Evolutionary conservation across 1,140 invertebrate genomes (phyloP), one percentile per base, ranked within the genome.

Genomic region (Nasonia longicornis): DNA sequence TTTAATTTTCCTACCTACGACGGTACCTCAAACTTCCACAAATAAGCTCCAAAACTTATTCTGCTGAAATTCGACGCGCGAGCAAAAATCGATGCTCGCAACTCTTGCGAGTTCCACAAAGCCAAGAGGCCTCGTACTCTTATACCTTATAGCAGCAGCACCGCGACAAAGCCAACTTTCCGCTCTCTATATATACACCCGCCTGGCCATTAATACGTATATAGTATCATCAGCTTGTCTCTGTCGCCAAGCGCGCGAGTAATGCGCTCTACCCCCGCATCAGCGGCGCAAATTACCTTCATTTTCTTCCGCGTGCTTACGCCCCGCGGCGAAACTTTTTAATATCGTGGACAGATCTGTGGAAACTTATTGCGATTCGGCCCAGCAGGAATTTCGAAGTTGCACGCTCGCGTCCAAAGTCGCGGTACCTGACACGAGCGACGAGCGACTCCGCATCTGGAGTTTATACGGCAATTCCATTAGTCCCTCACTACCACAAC

Each of bases 381-480:
- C n/a, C 20, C 22, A 48, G 12, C 22, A 48, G n/a, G 26, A 31
- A 79, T 73, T 79, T 48, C 38, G 2, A 74, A 80, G 78, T 80
- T 48, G 31, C 31, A 35, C 64, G 52, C 20, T 35, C n/a, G 71
- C 69, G 52, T 16, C 26, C n/a, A 29, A 42, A 48, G 42, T 52
- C 35, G 26, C 35, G 26, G 14, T 58, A 38, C 70, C 52, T 38
- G 35, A 64, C 70, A 31, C 71, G 16, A 11, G 63, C 70, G 22
- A 52, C 22, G 16, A 11, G 63, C 70, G 22, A 52, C 22, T 45
- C 77, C 29, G 10, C 2, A 22, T 22, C 14, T 12, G 4, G 48
- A 79, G 35, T 79, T 79, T 79, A 22, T 66, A 45, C 35, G 52
- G 48, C 69, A 72, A 79, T 79, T 73, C 70, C 31, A 73, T 73